A percentile compares a stretch with the other conserved stretches of the same genome.
Conservation (phyloP, 2,797 vertebrate species). For the Malurus splendens region DNA sequence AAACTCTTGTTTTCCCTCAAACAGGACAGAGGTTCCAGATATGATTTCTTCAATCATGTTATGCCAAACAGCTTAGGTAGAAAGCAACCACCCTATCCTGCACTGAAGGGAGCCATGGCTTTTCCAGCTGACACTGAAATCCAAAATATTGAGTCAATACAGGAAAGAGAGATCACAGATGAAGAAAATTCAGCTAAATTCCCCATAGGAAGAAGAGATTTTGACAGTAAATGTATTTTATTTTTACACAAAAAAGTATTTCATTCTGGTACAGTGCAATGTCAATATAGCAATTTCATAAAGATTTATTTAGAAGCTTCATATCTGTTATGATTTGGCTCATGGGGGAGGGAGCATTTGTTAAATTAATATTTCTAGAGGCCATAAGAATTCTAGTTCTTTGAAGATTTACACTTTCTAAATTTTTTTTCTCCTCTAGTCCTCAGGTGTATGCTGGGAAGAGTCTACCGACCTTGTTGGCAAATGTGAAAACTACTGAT, state of each 20-base stretch:
- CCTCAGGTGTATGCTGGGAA: conserved; percentile 92
- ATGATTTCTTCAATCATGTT: conserved; percentile 57
- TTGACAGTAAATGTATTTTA: conserved; percentile 78
- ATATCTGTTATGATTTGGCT: neutral
- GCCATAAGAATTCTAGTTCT: neutral
- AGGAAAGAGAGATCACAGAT: conserved; percentile 74
- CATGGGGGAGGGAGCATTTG: neutral
- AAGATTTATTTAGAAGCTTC: neutral
- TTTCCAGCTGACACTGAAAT: conserved; percentile 67
- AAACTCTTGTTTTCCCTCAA: conserved; percentile 1
- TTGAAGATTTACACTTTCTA: neutral
- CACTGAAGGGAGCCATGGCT: conserved; percentile 62
- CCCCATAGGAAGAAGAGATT: conserved; percentile 78
- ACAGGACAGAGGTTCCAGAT: conserved; percentile 64
- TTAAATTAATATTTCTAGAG: neutral
- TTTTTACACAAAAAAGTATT: neutral
- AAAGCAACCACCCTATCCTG: conserved; percentile 66
- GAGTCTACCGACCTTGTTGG: conserved; percentile 95
- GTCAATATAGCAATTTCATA: neutral
- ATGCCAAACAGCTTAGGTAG: conserved; percentile 51
- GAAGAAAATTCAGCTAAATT: conserved; percentile 76
- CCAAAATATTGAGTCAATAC: conserved; percentile 65
- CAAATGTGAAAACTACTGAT: conserved; percentile 67
- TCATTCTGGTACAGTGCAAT: neutral
- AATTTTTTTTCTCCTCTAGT: conserved; percentile 65